Evolutionary conservation across 2,888 invertebrate species (phyloP).

Genomic region (Watsonalla cultraria): DNA sequence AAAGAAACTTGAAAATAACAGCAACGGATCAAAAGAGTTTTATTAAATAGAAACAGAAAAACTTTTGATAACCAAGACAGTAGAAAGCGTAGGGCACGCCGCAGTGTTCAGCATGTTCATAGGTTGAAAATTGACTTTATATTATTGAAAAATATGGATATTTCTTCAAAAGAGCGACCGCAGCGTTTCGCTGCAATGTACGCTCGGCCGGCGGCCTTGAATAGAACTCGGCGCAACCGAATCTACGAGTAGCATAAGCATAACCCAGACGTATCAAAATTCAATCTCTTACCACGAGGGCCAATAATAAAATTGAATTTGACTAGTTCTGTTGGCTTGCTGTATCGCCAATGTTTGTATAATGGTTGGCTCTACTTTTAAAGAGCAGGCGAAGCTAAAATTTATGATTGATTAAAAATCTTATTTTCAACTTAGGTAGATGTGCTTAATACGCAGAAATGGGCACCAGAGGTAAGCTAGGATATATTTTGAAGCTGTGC

Average conservation of each 20-base stretch:
- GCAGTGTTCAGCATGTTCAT: too few relatives aligned
- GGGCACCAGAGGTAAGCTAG: too few relatives aligned
- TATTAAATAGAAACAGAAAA: too few relatives aligned
- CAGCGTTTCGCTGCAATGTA: constrained; percentile 21
- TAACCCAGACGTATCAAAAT: constrained; percentile 53
- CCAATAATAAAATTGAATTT: constrained; percentile 67
- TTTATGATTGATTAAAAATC: too few relatives aligned
- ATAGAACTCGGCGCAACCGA: constrained; percentile 38
- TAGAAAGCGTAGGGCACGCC: too few relatives aligned
- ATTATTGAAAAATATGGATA: not conserved
- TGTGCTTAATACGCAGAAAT: too few relatives aligned
- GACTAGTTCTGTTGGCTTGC: constrained; percentile 13
- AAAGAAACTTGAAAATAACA: too few relatives aligned
- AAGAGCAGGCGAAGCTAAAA: too few relatives aligned
- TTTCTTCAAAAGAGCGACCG: not conserved
- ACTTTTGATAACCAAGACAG: too few relatives aligned
- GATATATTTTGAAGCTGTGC: too few relatives aligned
- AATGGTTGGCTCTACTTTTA: not conserved
- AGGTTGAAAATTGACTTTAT: not conserved
- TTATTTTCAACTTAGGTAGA: too few relatives aligned
- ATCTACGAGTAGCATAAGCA: constrained; percentile 23
- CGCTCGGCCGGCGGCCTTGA: constrained; percentile 47
- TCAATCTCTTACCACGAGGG: constrained; percentile 58
- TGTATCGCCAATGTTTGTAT: not conserved
- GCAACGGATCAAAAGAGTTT: too few relatives aligned